Evolutionary conservation across 64 coral and sea anemone genomes (phyloP), one percentile per base, ranked within the genome.

Genomic region (Trachythela sp.): DNA sequence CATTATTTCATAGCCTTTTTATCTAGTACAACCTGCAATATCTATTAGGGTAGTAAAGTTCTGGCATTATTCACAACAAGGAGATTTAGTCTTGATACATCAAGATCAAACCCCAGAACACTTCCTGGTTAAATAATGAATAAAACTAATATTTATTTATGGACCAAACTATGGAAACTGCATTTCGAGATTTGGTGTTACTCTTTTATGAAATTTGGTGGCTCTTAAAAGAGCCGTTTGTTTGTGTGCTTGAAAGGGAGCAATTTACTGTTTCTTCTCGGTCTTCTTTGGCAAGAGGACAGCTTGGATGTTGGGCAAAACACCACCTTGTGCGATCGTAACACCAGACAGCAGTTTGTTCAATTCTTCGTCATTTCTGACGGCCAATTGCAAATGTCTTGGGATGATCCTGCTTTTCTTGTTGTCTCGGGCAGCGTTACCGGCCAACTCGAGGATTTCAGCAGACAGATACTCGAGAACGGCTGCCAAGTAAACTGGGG

Each of bases 211-310:
- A 39, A 1, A 80, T 34, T 80, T 80, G 75, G 75, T 80, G 75
- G 75, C 75, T 80, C 75, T 80, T 80, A 80, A 80, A 80, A 80
- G 75, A 80, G 75, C 75, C 75, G 75, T 80, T 77, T 77, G 31
- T n/a, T n/a, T 80, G 0, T 37, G 75, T 68, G 5, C 33, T 80
- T 80, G 13, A 29, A 6, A 9, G 1, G 37, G 10, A 80, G 34
- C 75, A 37, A 36, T 36, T 36, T 80, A 80, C 75, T 35, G 33
- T 39, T 80, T 80, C 75, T 80, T 80, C 10, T 80, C 75, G 75
- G 75, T 80, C 75, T 80, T 80, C 33, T 80, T 80, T n/a, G 75
- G 75, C 75, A 80, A 80, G 33, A 80, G 75, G 33, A 80, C 75
- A 39, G 75, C 75, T 80, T 80, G 75, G 33, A 80, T 80, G 32